Base-by-base conservation (phyloP, 2,797 vertebrate species). In the Rhyacichthys aspro region DNA sequence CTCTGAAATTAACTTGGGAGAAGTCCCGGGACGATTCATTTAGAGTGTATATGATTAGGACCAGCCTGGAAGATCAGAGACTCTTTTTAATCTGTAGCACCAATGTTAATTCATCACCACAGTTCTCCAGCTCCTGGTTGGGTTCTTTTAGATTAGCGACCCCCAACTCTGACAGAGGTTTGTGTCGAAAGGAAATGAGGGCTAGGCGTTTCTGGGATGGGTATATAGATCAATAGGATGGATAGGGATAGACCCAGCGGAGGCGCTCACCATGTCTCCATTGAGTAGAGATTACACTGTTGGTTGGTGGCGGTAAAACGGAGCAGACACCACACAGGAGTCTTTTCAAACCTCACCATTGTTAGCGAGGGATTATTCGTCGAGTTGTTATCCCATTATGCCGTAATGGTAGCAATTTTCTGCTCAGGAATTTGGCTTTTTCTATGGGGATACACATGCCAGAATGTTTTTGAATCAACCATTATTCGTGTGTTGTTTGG, bases 381-480 rank as follows among this genome's bases (percentile, higher is more conserved):
- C 9, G 78, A 81, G 86, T 92, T 93, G 91, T 90, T 92, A 88
- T 88, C 89, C 88, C 78, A 91, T 92, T 94, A 89, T 77, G 78
- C 74, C 72, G 61, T 89, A 86, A 90, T 89, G 72, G 86, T 73
- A 59, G 84, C 89, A 87, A 91, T 91, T 90, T 90, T 90, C 86
- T 91, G 90, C 90, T 84, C 82, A 58, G 85, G 86, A 85, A 88
- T 88, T 74, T 82, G 74, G 48, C 70, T 46, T 80, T 81, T 85
- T 86, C 61, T 54, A 14, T 14, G 8, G 28, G 64, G 71, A 56
- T 70, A 67, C 50, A 48, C 42, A 67, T 48, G 77, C 67, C 77
- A 80, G 67, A 75, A 66, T 57, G 78, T 78, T 77, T 81, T 59
- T 63, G 52, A 80, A 86, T 86, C 61, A 60, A 55, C 33, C 57